Evolutionary conservation across 2,888 invertebrate species (phyloP), one percentile per base, ranked within the genome.

Genomic region (Drosophila longiperda): DNA sequence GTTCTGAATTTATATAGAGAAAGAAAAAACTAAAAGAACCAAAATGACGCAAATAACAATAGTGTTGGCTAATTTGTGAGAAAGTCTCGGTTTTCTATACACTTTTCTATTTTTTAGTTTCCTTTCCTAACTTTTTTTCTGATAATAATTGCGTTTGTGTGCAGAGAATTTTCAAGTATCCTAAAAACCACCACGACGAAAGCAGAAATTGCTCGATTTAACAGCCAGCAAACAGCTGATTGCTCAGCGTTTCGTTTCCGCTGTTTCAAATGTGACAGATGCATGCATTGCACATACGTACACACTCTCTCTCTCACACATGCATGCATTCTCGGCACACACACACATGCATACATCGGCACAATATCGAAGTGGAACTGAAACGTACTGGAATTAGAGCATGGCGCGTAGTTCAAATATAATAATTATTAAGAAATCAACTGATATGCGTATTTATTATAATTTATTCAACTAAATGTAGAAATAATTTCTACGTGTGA

Each of bases 21-120:
- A 78, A 68, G 83, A 74, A 79, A 66, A 88, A 88, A 88, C 87
- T 81, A 84, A 84, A 84, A 84, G 83, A 84, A 84, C 83, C 75
- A 88, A 83, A 83, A 83, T 69, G 68, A 73, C 82, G 73, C 83
- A 70, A 83, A 82, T 60, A 60, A 69, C 73, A 71, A 66, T 72
- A 42, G 45, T 50, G 49, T 55, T 58, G 40, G 62, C 63, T 34
- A 58, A 66, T 45, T 61, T 53, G 53, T 59, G 42, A 48, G 4
- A 42, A 53, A 66, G 50, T 48, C 12, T 55, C 63, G n/a, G 15
- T 52, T 75, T 59, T 45, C 8, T 45, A 45, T 15, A 45, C 45
- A 23, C 23, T 45, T 45, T 45, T 23, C 2, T 15, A 45, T 8
- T 26, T 48, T 42, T 63, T 60, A 20, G 49, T 29, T 32, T 36